A percentile compares a stretch with the other conserved stretches of the same genome.
Evolutionary conservation across 2,888 invertebrate species (phyloP).

Genomic region (Drosophila picticornis): DNA sequence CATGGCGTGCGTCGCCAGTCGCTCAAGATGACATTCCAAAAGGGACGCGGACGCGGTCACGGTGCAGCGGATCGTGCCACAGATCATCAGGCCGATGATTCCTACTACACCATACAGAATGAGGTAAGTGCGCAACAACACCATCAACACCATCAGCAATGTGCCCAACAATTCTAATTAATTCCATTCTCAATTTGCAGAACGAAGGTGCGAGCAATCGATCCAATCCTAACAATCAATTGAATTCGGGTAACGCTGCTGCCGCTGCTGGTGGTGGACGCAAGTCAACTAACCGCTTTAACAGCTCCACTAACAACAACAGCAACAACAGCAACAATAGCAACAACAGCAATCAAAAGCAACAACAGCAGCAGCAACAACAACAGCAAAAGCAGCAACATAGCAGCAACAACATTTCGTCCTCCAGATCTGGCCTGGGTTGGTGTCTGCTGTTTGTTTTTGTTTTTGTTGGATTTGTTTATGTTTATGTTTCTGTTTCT

Average conservation of each 20-base stretch:
- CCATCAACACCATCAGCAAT: not conserved
- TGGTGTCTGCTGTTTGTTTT: conserved; percentile 35
- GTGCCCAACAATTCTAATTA: not conserved
- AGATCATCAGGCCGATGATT: conserved; percentile 83
- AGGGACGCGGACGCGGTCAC: conserved; percentile 87
- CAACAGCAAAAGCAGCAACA: conserved; percentile 25
- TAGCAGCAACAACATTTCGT: conserved; percentile 27
- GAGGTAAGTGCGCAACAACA: conserved; percentile 86
- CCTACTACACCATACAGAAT: conserved; percentile 90
- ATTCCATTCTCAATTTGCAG: conserved; percentile 81
- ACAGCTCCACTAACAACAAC: conserved; percentile 86
- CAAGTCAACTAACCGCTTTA: conserved; percentile 89
- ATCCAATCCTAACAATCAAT: conserved; percentile 25
- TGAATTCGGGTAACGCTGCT: conserved; percentile 52
- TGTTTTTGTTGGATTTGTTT: conserved; percentile 19
- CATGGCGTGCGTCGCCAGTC: conserved; percentile 87
- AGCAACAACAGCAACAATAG: conserved; percentile 71
- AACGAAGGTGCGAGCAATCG: conserved; percentile 86
- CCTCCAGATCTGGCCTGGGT: conserved; percentile 85
- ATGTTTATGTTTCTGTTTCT: conserved; percentile 5
- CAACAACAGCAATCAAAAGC: conserved; percentile 30
- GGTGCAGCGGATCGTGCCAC: conserved; percentile 84
- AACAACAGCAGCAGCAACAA: conserved; percentile 38
- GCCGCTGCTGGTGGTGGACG: conserved; percentile 85
- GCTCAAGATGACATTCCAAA: conserved; percentile 92